Evolutionary conservation across 1,140 invertebrate species (phyloP), one percentile per base, ranked within the genome.

Genomic region (Nymphalis io): DNA sequence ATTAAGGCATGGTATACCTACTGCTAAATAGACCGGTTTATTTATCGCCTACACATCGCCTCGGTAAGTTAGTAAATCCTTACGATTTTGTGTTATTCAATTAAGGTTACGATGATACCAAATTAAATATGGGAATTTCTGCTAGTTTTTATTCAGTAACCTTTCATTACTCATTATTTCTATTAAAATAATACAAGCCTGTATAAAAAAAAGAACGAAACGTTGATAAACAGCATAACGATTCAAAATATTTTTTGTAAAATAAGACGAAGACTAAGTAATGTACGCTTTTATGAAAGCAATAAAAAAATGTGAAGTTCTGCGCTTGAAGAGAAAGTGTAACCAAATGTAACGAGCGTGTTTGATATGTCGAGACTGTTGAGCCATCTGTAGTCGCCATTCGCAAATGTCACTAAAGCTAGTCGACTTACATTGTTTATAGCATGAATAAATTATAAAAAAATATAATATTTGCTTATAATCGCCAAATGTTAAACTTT

Each of bases 281-380:
- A 55, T 55, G 15, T 33, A 27, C 51, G 20, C 21, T 55, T 18
- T 67, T 59, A 59, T 59, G 27, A 59, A 59, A 59, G 57, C 39
- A 38, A 40, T 40, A 59, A 40, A 65, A n/a, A 64, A 65, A 65
- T 65, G 27, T 63, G 48, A 63, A 61, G 59, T 60, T 72, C 46
- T 53, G 42, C 20, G 51, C 48, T 40, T 53, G 20, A 60, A 67
- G 68, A 70, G 72, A 74, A 74, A 74, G 72, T 74, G 68, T 68
- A 68, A 67, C 63, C 53, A 58, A 62, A 67, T 70, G 46, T 48
- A 60, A 57, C 60, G 51, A 68, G 38, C 51, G 27, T 58, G 68
- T 70, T 70, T 74, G 64, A 65, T 60, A 69, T 73, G 57, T 68
- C 61, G 48, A 60, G 68, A 70, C 60, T 39, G 68, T 61, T 53